phyloP scores from a whole-genome alignment of 1,140 invertebrate genomes.

The Rhyzopertha dominica region DNA sequence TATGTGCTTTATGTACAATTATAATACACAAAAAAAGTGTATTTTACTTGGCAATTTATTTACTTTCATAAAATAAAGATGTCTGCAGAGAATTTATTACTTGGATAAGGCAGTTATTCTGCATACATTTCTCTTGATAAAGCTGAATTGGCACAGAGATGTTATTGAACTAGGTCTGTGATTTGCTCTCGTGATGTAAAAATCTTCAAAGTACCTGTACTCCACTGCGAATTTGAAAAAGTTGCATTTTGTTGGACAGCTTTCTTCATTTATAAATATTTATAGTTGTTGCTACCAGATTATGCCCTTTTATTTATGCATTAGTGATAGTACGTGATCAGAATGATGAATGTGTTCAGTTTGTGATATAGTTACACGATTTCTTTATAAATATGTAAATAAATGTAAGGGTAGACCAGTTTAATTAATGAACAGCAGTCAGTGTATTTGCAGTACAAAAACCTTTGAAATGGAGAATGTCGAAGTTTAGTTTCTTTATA shows the following conservation, averaged over 20 bases:
- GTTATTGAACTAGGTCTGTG: conserved; percentile 5
- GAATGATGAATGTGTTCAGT: conserved; percentile 23
- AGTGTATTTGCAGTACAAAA: no score
- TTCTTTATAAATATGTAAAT: no score
- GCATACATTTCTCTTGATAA: conserved; percentile 1
- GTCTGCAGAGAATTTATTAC: background rate
- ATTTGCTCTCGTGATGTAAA: background rate
- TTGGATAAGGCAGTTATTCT: conserved; percentile 7
- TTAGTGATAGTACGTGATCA: conserved; percentile 8
- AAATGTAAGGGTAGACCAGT: no score
- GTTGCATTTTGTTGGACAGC: conserved; percentile 1
- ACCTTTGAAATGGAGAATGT: no score
- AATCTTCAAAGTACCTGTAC: conserved; percentile 1
- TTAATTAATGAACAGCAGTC: no score
- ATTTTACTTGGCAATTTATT: conserved; percentile 15
- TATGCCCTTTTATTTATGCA: conserved; percentile 8
- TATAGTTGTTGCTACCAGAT: conserved; percentile 6
- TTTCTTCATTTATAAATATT: conserved; percentile 5
- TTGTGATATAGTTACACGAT: conserved; percentile 24
- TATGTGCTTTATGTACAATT: conserved; percentile 12
- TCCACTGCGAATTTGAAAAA: background rate
- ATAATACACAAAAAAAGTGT: conserved; percentile 4
- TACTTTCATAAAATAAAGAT: conserved; percentile 8
- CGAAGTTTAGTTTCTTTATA: no score
- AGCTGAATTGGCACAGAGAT: no score